Base-by-base conservation (phyloP, 2,888 invertebrate species). In the Leptopterna dolabrata region DNA sequence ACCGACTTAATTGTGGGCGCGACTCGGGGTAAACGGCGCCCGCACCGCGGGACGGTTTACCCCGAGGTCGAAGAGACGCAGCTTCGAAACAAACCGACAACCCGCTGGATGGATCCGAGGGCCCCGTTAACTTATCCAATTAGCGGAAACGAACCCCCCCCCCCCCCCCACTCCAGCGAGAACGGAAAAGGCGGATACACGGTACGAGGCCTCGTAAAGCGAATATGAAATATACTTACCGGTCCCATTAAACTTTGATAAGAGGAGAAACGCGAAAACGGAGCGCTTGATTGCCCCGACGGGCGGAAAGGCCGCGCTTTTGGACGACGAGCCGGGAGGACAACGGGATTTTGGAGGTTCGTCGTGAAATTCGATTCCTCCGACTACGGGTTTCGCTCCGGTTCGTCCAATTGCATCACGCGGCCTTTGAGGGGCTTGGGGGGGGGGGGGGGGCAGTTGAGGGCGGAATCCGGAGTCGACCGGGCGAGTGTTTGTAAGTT, bases 71-170 rank as follows among this genome's bases (percentile, higher is more conserved):
- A 27, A 85, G 85, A 76, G 27, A 73, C 45, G 45, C 85, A 71
- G 85, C 73, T 85, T 85, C 85, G 73, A 85, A 85, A 85, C 85
- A 85, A 85, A 73, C 45, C 85, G 47, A 85, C 85, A 45, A 45
- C 27, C n/a, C 76, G 29, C 43, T 19, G 83, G 71, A 83, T 83
- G 85, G 73, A 85, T 85, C 85, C 30, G 73, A 45, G 76, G 73
- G 85, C 73, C 85, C 85, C 73, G 73, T 85, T 85, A 85, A 85
- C 85, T 85, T 85, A 73, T 85, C 85, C 85, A 85, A 85, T 85
- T 85, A 85, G 55, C 85, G 47, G 73, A 30, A n/a, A 27, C 36
- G 30, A 55, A n/a, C n/a, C n/a, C n/a, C n/a, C n/a, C n/a, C n/a
- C n/a, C n/a, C n/a, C n/a, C n/a, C n/a, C n/a, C n/a, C n/a, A n/a